phyloP scores from a whole-genome alignment of 2,113 vertebrate genomes.

The Athene noctua region DNA sequence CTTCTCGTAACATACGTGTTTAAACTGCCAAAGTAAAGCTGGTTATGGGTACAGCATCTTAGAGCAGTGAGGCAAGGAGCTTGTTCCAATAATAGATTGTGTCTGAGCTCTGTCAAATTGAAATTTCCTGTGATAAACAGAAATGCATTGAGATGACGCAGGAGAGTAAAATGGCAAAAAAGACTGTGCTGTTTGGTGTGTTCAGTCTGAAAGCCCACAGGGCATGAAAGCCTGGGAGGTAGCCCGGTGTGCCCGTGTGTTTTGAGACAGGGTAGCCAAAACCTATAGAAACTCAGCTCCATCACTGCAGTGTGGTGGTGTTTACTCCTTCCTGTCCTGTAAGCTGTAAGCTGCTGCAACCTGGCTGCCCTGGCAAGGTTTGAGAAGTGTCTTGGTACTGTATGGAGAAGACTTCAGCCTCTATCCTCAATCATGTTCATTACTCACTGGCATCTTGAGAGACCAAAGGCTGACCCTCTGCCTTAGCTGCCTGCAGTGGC shows the following conservation, averaged over 20 bases:
- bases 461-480: background rate
- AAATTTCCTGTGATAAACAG: background rate
- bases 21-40: background rate
- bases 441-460: background rate
- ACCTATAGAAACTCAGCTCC: background rate
- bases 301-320: background rate
- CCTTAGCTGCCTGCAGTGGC: background rate
- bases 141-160: background rate
- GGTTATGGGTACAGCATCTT: background rate
- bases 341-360: background rate
- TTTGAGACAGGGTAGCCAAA: background rate
- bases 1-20: rapidly evolving
- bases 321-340: background rate
- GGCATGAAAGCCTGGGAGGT: background rate
- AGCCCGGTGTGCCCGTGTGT: background rate
- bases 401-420: background rate
- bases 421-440: background rate
- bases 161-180: background rate
- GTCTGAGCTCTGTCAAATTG: background rate
- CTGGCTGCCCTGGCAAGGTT: background rate
- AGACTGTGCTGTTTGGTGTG: background rate
- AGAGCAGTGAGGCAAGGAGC: rapidly evolving
- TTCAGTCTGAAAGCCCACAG: background rate
- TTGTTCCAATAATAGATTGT: background rate
- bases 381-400: background rate